Evolutionary conservation across 2,888 invertebrate species (phyloP), one percentile per base, ranked within the genome.

Genomic region (Metallyticus violacea): DNA sequence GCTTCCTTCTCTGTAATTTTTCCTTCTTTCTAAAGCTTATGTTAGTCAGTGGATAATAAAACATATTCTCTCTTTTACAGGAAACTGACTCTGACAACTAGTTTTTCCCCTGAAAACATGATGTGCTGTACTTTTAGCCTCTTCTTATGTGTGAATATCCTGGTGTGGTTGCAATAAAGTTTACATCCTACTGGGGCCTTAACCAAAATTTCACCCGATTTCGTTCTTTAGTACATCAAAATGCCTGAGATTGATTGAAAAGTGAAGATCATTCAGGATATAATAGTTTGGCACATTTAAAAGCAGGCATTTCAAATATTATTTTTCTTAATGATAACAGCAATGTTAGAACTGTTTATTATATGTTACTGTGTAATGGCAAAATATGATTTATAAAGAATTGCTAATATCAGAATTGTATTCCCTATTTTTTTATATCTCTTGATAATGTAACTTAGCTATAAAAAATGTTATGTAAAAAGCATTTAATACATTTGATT

Each of bases 61-160:
- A n/a, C n/a, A 9, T n/a, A 22, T 29, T 78, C 15, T 80, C 85
- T 85, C 0, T 82, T 40, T 87, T 85, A 7, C 81, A 87, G 85
- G 85, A 87, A 85, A 82, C 81, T 26, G 83, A 87, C 7, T 83
- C 85, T 25, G 85, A 87, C 79, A 85, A 85, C 81, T 87, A 30
- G 83, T 82, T 15, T 62, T 76, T 26, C 26, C 22, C 9, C 76
- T 7, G 28, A 7, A 62, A 6, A n/a, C 22, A 76, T 28, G 26
- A 77, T 15, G 9, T 26, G 26, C 15, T 62, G 15, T 62, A 15
- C 22, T 9, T 62, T 62, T 62, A 62, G 15, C 15, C 40, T 62
- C 40, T n/a, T n/a, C n/a, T 62, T 62, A 62, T 4, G 6, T 2
- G 15, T 62, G 40, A 22, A 62, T 62, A 15, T 62, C 40, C 9